These are phyloP conservation scores for Drosophila rellima DNA, from an alignment of 2,888 invertebrate species.

Conservation along the genomic window DNA sequence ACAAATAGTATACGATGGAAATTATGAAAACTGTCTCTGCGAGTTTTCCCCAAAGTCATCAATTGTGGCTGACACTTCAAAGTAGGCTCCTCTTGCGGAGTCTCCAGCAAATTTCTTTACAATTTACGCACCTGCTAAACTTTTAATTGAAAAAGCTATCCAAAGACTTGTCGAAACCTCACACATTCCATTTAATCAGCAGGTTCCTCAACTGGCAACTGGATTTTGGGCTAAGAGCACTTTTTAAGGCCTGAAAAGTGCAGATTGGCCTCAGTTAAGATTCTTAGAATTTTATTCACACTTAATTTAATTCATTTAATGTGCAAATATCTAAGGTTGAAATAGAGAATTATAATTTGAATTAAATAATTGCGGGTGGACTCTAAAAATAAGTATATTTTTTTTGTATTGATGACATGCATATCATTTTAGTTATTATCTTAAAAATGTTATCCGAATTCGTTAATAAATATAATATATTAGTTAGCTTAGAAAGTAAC, in stretches of 20 bases:
- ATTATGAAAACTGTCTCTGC: conserved; percentile 46
- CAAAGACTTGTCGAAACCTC: conserved; percentile 4
- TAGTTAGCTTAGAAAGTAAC: neutral
- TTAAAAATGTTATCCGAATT: no score
- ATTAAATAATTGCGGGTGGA: no score
- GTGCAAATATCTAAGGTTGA: neutral
- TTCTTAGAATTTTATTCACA: neutral
- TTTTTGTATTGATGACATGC: no score
- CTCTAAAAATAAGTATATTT: no score
- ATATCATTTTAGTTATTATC: no score
- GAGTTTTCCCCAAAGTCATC: conserved; percentile 21
- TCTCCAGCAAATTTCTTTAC: conserved; percentile 25
- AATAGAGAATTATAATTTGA: neutral
- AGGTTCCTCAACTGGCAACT: neutral
- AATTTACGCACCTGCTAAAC: conserved; percentile 79
- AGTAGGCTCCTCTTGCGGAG: conserved; percentile 45
- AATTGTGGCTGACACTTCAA: conserved; percentile 41
- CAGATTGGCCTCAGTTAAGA: conserved; percentile 38
- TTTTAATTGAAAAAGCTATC: conserved; percentile 82
- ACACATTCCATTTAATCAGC: conserved; percentile 63
- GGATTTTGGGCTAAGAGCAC: conserved; percentile 24
- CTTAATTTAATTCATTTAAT: conserved; percentile 6
- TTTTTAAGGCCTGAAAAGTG: conserved; percentile 8
- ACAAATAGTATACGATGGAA: conserved; percentile 44
- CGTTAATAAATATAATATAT: neutral